Base-by-base conservation (phyloP, 2,888 invertebrate species). In the Elgonia sp. region DNA sequence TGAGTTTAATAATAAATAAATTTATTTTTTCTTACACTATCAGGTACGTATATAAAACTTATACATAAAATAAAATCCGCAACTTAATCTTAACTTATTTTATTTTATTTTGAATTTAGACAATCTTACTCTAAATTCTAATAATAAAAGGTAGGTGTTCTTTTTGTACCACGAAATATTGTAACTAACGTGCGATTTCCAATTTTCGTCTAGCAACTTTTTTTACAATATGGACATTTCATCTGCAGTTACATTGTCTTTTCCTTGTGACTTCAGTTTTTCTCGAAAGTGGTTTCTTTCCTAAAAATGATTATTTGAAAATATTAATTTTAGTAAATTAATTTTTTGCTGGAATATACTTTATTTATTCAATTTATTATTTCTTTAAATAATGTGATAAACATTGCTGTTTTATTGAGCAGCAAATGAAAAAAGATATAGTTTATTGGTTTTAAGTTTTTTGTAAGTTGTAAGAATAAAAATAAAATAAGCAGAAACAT, bases 211-310 rank as follows among this genome's bases (percentile, higher is more conserved):
- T 16, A 98, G 95, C 94, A 98, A 98, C 70, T 96, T 94, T 95
- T 97, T 98, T 93, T 98, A 98, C 94, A 98, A 98, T 37, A 97
- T 96, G 91, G 98, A 98, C 97, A 98, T 97, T 94, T 97, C 97
- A 94, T 98, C 98, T 0, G 97, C 97, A 6, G 96, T 96, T 29
- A 97, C 93, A 60, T 96, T 96, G 77, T 95, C 95, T 89, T 96
- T 94, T 42, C 94, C 95, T 63, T 92, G 91, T 9, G 89, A 89
- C 80, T 93, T 93, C 42, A 94, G 85, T 20, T 87, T 81, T 65
- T 93, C 91, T 89, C 94, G 92, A 90, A 93, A 95, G 89, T 93
- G 91, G 81, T 95, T 94, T 57, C 94, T 92, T 92, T 95, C 95
- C 95, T 95, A 62, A 92, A 93, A 14, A 72, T 46, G n/a, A n/a